phyloP scores from a whole-genome alignment of 2,797 vertebrate genomes.

The Taeniopygia guttata region DNA sequence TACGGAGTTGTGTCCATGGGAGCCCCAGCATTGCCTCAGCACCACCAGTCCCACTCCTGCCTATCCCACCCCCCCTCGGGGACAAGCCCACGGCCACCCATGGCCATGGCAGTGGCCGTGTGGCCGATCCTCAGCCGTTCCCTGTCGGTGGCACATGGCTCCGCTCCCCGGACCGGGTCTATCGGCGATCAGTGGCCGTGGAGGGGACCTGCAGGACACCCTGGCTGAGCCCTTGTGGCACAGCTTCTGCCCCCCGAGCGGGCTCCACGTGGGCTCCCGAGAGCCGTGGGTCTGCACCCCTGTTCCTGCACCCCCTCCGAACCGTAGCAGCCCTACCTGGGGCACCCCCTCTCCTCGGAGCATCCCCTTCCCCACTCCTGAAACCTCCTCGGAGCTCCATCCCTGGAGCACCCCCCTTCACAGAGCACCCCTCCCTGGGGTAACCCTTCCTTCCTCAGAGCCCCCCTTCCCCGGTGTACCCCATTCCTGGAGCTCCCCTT shows the following conservation, averaged over 20 bases:
- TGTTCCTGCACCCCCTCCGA: not conserved
- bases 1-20: not conserved
- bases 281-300: not conserved
- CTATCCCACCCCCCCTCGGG: not conserved
- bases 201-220: not conserved
- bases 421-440: not conserved
- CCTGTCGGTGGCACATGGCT: not conserved
- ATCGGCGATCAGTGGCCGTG: not conserved
- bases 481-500: not conserved
- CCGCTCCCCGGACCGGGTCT: not conserved
- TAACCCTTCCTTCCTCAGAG: not conserved
- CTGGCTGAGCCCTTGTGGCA: not conserved
- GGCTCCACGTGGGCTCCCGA: not conserved
- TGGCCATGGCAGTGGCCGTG: not conserved
- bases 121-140: not conserved
- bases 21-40: not conserved
- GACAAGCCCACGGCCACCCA: not conserved
- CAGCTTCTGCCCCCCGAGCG: not conserved
- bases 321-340: not conserved
- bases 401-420: not conserved
- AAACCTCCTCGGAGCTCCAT: not conserved
- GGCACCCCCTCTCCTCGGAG: not conserved
- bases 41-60: not conserved
- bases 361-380: not conserved
- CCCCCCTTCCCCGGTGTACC: not conserved